phyloP scores from a whole-genome alignment of 2,797 vertebrate species.

The Pipistrellus nathusii region DNA sequence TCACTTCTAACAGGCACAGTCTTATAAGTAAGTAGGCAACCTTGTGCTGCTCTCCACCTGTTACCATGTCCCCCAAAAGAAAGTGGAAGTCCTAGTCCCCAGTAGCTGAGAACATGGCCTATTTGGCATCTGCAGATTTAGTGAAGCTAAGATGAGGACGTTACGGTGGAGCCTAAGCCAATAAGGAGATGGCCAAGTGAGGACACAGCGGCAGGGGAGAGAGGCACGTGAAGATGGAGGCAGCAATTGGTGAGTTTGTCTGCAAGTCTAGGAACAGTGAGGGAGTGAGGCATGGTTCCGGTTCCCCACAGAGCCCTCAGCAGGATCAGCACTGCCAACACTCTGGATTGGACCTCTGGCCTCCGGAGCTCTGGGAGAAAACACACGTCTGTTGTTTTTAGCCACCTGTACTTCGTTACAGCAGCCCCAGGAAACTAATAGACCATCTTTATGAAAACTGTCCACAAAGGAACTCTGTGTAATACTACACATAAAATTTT shows the following conservation, averaged over 20 bases:
- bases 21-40: not conserved
- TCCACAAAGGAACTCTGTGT: slow-evolving; percentile 51
- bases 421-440: not conserved
- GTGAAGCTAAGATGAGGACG: not conserved
- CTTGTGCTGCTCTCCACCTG: rapidly evolving
- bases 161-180: not conserved
- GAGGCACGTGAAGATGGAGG: rapidly evolving
- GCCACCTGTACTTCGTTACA: not conserved
- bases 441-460: slow-evolving; percentile 35
- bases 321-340: not conserved
- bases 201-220: not conserved
- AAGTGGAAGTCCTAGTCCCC: not conserved
- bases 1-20: not conserved
- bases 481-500: slow-evolving; percentile 60
- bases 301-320: not conserved
- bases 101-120: not conserved
- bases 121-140: not conserved
- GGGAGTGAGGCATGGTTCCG: not conserved
- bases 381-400: not conserved
- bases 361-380: slow-evolving; percentile 8
- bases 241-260: not conserved
- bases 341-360: not conserved
- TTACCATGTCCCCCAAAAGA: not conserved
- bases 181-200: not conserved
- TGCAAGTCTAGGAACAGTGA: not conserved